These are phyloP conservation scores for Drosophila kuntzei DNA, from an alignment of 2,888 invertebrate genomes.

Conservation along the genomic window DNA sequence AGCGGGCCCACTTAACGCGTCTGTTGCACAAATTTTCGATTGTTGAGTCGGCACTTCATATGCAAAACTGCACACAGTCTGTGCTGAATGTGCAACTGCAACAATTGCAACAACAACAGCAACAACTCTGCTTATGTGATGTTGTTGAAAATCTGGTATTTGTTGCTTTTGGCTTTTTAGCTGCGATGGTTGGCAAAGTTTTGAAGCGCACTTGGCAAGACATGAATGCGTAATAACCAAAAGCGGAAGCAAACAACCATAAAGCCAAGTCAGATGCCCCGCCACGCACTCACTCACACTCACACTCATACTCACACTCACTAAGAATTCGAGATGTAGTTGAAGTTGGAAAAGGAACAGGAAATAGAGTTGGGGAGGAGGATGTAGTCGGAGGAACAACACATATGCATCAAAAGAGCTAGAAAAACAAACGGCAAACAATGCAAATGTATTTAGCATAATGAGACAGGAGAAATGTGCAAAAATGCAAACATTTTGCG, in stretches of 20 bases:
- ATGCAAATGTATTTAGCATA: conserved; percentile 84
- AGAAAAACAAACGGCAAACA: conserved; percentile 83
- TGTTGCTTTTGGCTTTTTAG: conserved; percentile 79
- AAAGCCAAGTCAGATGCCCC: conserved; percentile 72
- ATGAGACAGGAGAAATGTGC: conserved; percentile 84
- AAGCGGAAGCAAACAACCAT: conserved; percentile 82
- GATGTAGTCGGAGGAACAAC: conserved; percentile 54
- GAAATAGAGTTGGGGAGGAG: conserved; percentile 5
- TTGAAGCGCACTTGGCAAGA: conserved; percentile 82
- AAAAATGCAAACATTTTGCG: conserved; percentile 82
- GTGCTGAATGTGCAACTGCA: conserved; percentile 21
- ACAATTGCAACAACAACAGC: conserved; percentile 1
- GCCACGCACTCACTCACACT: conserved; percentile 49
- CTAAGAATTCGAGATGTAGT: background rate
- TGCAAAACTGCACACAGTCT: conserved; percentile 70
- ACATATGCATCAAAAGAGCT: conserved; percentile 83
- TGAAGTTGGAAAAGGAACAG: background rate
- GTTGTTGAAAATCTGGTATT: conserved; percentile 80
- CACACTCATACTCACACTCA: conserved; percentile 51
- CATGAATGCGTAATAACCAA: conserved; percentile 82
- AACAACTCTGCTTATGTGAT: conserved; percentile 46
- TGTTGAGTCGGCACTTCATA: conserved; percentile 82
- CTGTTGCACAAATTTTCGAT: conserved; percentile 80
- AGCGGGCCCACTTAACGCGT: conserved; percentile 73
- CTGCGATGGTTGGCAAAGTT: conserved; percentile 64